A percentile compares a stretch with the other conserved stretches of the same genome.
These are phyloP conservation scores for Tholera decimalis DNA, from an alignment of 2,888 invertebrate species.

Conservation along the genomic window DNA sequence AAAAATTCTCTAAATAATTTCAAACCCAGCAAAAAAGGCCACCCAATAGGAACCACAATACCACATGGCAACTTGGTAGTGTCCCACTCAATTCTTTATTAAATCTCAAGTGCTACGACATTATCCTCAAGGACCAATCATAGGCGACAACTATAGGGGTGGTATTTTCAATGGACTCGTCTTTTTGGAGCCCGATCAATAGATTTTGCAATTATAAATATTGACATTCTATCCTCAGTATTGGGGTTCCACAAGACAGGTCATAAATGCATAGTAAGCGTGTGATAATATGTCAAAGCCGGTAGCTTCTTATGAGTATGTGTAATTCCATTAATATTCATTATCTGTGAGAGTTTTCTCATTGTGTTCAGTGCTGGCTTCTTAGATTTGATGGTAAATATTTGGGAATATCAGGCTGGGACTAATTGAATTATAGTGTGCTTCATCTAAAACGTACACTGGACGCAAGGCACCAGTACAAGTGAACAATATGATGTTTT, in stretches of 20 bases:
- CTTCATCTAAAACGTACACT: too few species aligned
- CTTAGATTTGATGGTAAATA: constrained; percentile 40
- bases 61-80: not conserved
- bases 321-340: constrained; percentile 61
- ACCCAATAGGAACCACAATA: not conserved
- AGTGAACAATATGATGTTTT: too few species aligned
- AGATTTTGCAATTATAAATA: not conserved
- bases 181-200: not conserved
- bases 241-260: too few species aligned
- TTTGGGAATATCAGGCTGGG: not conserved
- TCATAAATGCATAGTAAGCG: constrained; percentile 46
- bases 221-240: not conserved
- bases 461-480: too few species aligned
- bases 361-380: constrained; percentile 23
- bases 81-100: not conserved
- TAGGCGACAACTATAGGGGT: not conserved
- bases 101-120: not conserved
- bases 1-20: too few species aligned
- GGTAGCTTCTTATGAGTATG: constrained; percentile 60
- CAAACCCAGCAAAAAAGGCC: not conserved
- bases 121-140: not conserved
- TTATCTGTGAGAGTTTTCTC: constrained; percentile 60
- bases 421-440: too few species aligned
- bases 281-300: constrained; percentile 40
- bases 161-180: not conserved